Conservation (phyloP, 2,113 vertebrate species). For the Ramphastos sulfuratus region DNA sequence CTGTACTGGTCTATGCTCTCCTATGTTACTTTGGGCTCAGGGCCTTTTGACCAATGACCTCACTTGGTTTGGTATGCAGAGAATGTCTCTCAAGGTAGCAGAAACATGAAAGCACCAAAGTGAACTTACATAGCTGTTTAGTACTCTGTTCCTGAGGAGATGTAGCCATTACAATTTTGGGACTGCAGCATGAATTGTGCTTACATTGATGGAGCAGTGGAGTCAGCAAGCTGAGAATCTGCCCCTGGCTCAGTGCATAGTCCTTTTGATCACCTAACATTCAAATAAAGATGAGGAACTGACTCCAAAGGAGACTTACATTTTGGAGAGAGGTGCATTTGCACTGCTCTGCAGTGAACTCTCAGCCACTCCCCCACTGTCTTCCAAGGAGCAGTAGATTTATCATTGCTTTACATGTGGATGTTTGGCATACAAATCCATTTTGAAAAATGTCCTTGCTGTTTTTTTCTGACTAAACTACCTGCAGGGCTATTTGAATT, state of each 20-base stretch:
- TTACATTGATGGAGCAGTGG: background rate
- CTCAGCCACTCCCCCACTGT: background rate
- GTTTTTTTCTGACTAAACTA: background rate
- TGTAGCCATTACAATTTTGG: fast-evolving
- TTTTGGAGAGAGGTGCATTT: background rate
- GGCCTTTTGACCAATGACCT: background rate
- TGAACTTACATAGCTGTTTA: background rate
- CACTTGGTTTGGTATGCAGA: background rate
- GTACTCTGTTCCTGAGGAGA: background rate
- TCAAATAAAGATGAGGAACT: background rate
- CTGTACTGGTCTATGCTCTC: background rate
- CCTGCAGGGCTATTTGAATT: background rate
- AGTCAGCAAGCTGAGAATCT: background rate
- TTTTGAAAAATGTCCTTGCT: background rate
- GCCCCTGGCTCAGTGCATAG: fast-evolving
- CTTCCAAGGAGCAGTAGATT: background rate
- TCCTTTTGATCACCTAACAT: background rate
- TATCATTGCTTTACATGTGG: background rate
- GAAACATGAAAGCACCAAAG: fast-evolving
- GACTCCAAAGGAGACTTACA: background rate
- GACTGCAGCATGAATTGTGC: background rate
- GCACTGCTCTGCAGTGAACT: background rate
- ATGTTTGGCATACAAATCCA: background rate
- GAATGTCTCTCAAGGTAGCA: background rate
- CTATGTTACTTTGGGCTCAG: background rate